Percentiles rank a stretch among this genome's conserved stretches.
These are phyloP conservation scores for Megaleporinus macrocephalus DNA, from an alignment of 2,113 vertebrate species.

Conservation along the genomic window DNA sequence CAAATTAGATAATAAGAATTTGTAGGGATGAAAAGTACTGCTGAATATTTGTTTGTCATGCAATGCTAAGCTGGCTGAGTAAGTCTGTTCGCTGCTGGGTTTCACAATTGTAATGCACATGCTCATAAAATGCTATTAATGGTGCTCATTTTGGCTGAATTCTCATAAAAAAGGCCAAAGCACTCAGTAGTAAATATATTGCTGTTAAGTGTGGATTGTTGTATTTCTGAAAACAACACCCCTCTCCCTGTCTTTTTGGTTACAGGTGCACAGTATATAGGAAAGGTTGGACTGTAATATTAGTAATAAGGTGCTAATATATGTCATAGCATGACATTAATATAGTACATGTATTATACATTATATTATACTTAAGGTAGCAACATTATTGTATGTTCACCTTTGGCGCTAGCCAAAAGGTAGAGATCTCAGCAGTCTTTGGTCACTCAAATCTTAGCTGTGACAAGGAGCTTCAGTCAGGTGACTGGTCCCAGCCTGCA, in stretches of 20 bases:
- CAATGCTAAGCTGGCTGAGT: conserved; percentile 31
- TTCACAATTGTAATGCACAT: conserved; percentile 25
- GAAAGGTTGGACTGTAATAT: no score
- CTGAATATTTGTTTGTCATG: conserved; percentile 23
- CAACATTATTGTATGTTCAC: background rate
- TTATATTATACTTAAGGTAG: background rate
- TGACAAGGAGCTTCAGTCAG: conserved; percentile 57
- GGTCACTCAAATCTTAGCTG: conserved; percentile 55
- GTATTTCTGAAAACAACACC: background rate
- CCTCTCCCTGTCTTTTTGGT: conserved; percentile 22
- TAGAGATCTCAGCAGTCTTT: conserved; percentile 16
- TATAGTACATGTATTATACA: background rate
- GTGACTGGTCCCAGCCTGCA: conserved; percentile 64
- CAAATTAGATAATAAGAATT: background rate
- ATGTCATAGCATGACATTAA: background rate
- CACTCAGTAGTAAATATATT: conserved; percentile 27
- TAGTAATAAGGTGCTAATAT: background rate
- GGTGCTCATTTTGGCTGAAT: conserved; percentile 25
- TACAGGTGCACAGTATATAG: no score
- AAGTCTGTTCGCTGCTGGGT: conserved; percentile 31
- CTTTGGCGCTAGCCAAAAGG: background rate
- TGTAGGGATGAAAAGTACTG: background rate
- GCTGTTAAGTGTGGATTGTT: conserved; percentile 39
- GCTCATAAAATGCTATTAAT: conserved; percentile 27
- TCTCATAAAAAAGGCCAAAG: background rate